These are phyloP conservation scores for Lacanobia oleracea DNA, from an alignment of 2,888 invertebrate genomes.

Conservation along the genomic window DNA sequence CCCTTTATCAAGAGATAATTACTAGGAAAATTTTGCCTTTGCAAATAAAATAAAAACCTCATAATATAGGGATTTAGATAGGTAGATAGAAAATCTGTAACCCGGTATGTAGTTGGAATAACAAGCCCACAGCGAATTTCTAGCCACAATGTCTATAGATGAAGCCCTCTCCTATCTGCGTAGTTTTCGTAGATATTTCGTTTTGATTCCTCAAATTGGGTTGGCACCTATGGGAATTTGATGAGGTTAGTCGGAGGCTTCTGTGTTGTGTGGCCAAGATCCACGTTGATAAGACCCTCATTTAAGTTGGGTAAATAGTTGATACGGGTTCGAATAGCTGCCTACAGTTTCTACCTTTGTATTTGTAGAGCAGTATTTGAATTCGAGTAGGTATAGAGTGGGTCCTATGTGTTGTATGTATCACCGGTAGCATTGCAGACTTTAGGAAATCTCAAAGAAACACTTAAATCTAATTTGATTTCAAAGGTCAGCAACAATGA, in stretches of 20 bases:
- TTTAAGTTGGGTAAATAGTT: conserved; percentile 67
- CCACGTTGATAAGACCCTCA: conserved; percentile 66
- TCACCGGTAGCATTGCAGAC: no score
- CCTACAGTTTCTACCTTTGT: conserved; percentile 42
- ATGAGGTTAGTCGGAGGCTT: conserved; percentile 61
- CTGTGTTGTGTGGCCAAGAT: conserved; percentile 67
- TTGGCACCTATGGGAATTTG: conserved; percentile 62
- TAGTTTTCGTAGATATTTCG: conserved; percentile 41
- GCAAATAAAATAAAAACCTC: no score
- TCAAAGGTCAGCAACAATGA: not conserved
- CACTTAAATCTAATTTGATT: not conserved
- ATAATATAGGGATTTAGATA: no score
- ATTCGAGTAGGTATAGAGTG: not conserved
- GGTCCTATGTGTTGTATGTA: not conserved
- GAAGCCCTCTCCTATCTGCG: conserved; percentile 22
- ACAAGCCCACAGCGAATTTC: not conserved
- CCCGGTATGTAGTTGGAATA: not conserved
- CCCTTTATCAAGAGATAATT: no score
- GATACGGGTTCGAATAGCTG: conserved; percentile 54
- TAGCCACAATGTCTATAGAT: conserved; percentile 27
- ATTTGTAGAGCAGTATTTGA: conserved; percentile 26
- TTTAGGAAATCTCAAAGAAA: not conserved
- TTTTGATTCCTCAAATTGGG: conserved; percentile 63
- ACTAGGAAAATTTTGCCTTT: no score
- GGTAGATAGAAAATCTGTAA: no score